phyloP scores from a whole-genome alignment of 2,888 invertebrate species.

The Trileptium ribeirensis region DNA sequence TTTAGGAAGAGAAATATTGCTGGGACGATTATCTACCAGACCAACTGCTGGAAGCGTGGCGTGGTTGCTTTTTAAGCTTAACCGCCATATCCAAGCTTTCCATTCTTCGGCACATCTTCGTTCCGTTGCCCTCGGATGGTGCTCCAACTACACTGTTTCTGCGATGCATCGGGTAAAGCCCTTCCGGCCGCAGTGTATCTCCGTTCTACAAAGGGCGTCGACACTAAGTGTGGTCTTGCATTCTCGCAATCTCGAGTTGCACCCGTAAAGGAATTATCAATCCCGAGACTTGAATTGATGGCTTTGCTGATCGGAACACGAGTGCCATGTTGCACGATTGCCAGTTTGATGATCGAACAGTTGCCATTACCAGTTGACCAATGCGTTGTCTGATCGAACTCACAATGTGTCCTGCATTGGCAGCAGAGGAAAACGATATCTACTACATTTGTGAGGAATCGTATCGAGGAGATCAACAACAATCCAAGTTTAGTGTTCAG shows the following conservation, averaged over 20 bases:
- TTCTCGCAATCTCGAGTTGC: conserved; percentile 36
- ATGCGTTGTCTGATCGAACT: conserved; percentile 34
- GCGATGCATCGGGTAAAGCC: conserved; percentile 38
- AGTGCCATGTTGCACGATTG: no score
- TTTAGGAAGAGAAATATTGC: background rate
- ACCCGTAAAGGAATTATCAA: conserved; percentile 34
- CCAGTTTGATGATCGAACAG: conserved; percentile 30
- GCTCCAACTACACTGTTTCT: conserved; percentile 27
- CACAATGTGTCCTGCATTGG: conserved; percentile 36
- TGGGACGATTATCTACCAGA: background rate
- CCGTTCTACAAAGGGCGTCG: background rate
- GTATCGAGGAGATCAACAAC: conserved; percentile 38
- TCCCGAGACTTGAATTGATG: conserved; percentile 33
- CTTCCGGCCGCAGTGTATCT: conserved; percentile 38
- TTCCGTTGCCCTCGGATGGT: no score
- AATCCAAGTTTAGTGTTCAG: conserved; percentile 32
- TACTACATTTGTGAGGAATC: conserved; percentile 36
- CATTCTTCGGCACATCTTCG: no score
- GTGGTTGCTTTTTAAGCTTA: no score
- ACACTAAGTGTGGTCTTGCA: conserved; percentile 17
- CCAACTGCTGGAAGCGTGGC: background rate
- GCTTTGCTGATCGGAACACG: conserved; percentile 21
- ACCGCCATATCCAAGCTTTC: no score
- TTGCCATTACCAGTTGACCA: conserved; percentile 29
- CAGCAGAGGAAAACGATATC: conserved; percentile 18